These are phyloP conservation scores for Turritopsis rubra DNA, from an alignment of 30 jellyfish, hydroid and myxozoan genomes.

Conservation along the genomic window DNA sequence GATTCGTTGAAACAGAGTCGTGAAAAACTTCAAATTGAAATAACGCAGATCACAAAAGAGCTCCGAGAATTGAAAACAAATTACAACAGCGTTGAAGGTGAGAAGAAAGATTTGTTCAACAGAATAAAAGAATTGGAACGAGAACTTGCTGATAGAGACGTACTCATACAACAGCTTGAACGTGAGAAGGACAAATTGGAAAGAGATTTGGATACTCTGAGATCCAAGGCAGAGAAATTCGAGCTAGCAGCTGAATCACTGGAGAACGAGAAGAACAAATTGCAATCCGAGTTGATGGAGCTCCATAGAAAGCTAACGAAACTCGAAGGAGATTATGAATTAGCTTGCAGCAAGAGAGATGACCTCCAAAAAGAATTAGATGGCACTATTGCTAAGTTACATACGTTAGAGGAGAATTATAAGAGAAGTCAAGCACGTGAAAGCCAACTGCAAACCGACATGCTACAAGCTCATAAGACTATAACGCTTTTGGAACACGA, in stretches of 20 bases:
- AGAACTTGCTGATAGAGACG: constrained; percentile 48
- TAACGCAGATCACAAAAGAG: constrained; percentile 41
- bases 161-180: constrained; percentile 41
- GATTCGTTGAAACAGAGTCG: constrained; percentile 77
- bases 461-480: constrained; percentile 75
- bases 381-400: constrained; percentile 51
- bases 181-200: constrained; percentile 71
- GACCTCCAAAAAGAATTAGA: constrained; percentile 83
- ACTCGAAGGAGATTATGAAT: constrained; percentile 78
- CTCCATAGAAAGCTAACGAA: constrained; percentile 75
- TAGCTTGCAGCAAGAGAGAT: constrained; percentile 57
- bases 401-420: constrained; percentile 63
- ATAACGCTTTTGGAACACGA: constrained; percentile 86
- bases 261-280: constrained; percentile 55
- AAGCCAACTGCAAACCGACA: constrained; percentile 66
- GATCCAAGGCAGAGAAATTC: constrained; percentile 57
- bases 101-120: constrained; percentile 39
- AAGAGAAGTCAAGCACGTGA: constrained; percentile 89
- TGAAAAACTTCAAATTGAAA: constrained; percentile 65
- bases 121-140: constrained; percentile 52
- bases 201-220: constrained; percentile 52
- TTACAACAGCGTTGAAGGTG: constrained; percentile 54
- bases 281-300: constrained; percentile 68
- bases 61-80: constrained; percentile 52
- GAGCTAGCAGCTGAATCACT: constrained; percentile 63